Evolutionary conservation across 2,888 invertebrate genomes (phyloP).

Genomic region (Drosophila ustulata): DNA sequence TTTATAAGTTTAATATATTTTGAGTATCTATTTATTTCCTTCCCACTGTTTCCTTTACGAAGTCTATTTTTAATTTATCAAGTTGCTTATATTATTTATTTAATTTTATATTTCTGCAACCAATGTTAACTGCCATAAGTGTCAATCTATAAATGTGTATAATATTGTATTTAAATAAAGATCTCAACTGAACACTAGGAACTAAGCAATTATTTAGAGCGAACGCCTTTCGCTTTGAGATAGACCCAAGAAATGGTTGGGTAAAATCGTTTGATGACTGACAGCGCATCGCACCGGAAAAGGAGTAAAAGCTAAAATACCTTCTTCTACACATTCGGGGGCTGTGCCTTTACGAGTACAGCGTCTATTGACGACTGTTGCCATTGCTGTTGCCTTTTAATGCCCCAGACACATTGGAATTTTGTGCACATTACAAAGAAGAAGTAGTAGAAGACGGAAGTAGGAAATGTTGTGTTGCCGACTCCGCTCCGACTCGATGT

Average conservation of each 20-base stretch:
- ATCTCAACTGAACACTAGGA: too few species aligned
- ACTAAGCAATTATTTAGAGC: not conserved
- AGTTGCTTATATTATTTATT: too few species aligned
- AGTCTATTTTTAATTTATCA: too few species aligned
- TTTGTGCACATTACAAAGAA: slow-evolving; percentile 64
- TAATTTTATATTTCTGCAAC: too few species aligned
- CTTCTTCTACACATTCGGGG: slow-evolving; percentile 44
- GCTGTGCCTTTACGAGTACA: slow-evolving; percentile 38
- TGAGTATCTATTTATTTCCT: too few species aligned
- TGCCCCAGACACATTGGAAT: slow-evolving; percentile 70
- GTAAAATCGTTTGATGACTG: slow-evolving; percentile 38
- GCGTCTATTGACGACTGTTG: slow-evolving; percentile 46
- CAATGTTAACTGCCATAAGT: too few species aligned
- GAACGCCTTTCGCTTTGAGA: not conserved
- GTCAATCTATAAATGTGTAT: too few species aligned
- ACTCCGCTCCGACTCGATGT: slow-evolving; percentile 16
- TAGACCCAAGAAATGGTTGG: not conserved
- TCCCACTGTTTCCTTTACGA: too few species aligned
- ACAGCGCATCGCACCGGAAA: slow-evolving; percentile 40
- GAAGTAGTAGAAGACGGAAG: slow-evolving; percentile 12
- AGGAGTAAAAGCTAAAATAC: slow-evolving; percentile 57
- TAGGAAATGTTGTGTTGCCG: slow-evolving; percentile 51
- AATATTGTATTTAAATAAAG: too few species aligned
- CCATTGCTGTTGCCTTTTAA: slow-evolving; percentile 35
- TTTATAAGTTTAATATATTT: too few species aligned